phyloP scores from a whole-genome alignment of 1,140 invertebrate species.

The Oryzaephilus surinamensis region DNA sequence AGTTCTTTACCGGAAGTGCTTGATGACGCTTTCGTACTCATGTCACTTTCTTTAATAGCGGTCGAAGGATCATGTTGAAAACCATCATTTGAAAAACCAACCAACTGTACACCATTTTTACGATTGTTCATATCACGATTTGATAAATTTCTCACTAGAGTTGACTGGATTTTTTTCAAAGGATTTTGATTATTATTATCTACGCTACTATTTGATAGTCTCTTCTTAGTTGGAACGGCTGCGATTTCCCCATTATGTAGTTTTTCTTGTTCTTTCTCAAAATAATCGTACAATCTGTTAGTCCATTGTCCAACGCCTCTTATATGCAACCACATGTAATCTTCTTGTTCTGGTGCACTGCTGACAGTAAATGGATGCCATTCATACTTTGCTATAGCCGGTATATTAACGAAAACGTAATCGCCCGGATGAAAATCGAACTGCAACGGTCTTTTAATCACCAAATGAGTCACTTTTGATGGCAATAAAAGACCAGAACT shows the following conservation, averaged over 20 bases:
- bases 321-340: conserved; percentile 89
- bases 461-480: conserved; percentile 75
- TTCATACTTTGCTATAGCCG: conserved; percentile 83
- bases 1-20: too few species aligned
- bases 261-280: conserved; percentile 67
- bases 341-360: conserved; percentile 88
- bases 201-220: conserved; percentile 16
- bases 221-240: conserved; percentile 21
- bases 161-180: conserved; percentile 41
- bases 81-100: conserved; percentile 45
- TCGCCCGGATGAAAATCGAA: conserved; percentile 89
- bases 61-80: conserved; percentile 42
- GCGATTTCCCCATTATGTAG: conserved; percentile 52
- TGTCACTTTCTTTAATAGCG: conserved; percentile 2
- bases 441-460: conserved; percentile 73
- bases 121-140: conserved; percentile 29
- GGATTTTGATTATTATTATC: conserved; percentile 30
- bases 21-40: conserved; percentile 20
- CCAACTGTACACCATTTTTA: conserved; percentile 40
- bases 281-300: conserved; percentile 78
- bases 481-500: conserved; percentile 76
- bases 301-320: conserved; percentile 93
- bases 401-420: conserved; percentile 91
- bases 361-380: conserved; percentile 98
- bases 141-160: conserved; percentile 42